Percentiles rank a stretch among this genome's conserved stretches.
phyloP scores from a whole-genome alignment of 2,797 vertebrate species.

The Etheostoma perlongum region DNA sequence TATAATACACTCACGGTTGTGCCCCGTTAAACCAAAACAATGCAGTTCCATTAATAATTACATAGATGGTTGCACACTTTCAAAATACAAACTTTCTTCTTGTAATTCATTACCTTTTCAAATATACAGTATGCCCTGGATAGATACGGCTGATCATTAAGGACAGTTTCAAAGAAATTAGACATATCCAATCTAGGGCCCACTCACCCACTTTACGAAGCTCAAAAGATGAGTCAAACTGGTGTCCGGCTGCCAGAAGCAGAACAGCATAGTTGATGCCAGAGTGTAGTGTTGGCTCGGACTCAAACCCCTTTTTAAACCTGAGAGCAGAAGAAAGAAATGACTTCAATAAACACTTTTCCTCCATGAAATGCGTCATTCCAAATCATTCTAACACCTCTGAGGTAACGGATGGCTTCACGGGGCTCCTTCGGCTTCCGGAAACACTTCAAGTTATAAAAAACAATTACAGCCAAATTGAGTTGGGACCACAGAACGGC shows the following conservation, averaged over 20 bases:
- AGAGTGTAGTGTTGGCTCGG: constrained; percentile 96
- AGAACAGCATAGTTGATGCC: constrained; percentile 98
- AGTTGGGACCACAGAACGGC: constrained; percentile 58
- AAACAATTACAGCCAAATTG: constrained; percentile 73
- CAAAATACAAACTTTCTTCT: background rate
- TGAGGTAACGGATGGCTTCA: constrained; percentile 35
- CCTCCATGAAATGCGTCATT: constrained; percentile 46
- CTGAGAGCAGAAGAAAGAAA: constrained; percentile 77
- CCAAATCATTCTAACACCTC: constrained; percentile 23
- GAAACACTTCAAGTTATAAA: constrained; percentile 43
- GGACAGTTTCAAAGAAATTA: background rate
- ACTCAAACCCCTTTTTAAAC: constrained; percentile 97
- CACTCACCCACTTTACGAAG: constrained; percentile 98
- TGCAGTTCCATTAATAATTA: background rate
- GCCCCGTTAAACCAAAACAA: background rate
- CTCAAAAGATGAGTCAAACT: constrained; percentile 97
- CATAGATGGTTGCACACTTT: background rate
- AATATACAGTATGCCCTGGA: background rate
- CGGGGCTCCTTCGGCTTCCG: constrained; percentile 19
- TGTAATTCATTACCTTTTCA: background rate
- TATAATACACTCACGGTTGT: no score
- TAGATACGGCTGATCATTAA: background rate
- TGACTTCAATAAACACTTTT: constrained; percentile 31
- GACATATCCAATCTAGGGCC: background rate
- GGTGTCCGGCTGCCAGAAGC: constrained; percentile 94